Evolutionary conservation across 2,888 invertebrate genomes (phyloP), one percentile per base, ranked within the genome.

Genomic region (Glaucopsyche alexis): DNA sequence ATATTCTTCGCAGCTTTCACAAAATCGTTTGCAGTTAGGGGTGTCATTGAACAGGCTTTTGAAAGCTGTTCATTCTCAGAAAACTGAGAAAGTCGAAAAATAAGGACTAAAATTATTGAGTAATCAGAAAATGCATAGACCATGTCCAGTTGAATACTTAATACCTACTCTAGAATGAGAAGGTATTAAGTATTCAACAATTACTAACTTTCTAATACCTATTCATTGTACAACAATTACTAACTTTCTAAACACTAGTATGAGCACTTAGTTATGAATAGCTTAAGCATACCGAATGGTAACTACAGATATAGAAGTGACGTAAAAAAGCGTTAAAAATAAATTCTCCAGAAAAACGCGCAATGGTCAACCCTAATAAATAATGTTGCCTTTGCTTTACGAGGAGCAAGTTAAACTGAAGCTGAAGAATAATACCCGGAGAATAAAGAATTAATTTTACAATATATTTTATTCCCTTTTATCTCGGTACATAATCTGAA

Each of bases 311-410:
- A 45, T 45, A 1, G 1, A 45, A 45, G 11, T 11, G 45, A 45
- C 45, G 45, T 3, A 45, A 45, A 45, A 9, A 5, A 49, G 11
- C 55, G 5, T 5, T 3, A 19, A 19, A 55, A 55, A 55, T 19
- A 5, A 55, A 55, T 55, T 55, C 29, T 19, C 29, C 29, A 19
- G 6, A 11, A 13, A 60, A 60, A 60, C 60, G 29, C 60, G 19
- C 13, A 29, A 60, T 6, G 0, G 29, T 13, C 60, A 60, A 60
- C 60, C 60, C 38, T 60, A 38, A 14, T 38, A 29, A 38, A 38
- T 13, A 60, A 60, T 60, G 60, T 60, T 60, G 60, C 60, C 29
- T 60, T 55, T 55, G 55, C 55, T 55, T 60, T 60, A 60, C 14
- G 60, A 60, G 19, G 55, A 60, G 60, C 60, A 38, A 60, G 13